A percentile compares a stretch with the other conserved stretches of the same genome.
These are phyloP conservation scores for Naja naja DNA, from an alignment of 2,113 vertebrate genomes.

Conservation along the genomic window DNA sequence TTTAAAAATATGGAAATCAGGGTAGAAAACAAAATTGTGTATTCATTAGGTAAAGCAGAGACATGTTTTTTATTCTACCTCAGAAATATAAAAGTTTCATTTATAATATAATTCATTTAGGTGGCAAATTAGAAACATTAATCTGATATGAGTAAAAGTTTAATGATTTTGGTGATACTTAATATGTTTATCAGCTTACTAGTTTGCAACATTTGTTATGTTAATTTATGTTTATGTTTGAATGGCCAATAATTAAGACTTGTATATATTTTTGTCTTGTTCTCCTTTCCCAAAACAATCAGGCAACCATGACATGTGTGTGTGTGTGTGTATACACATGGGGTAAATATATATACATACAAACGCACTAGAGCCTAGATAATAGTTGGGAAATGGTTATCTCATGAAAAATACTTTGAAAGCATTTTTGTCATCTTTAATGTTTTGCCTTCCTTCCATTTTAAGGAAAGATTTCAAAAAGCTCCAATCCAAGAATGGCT, in stretches of 20 bases:
- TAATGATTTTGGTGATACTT: neutral
- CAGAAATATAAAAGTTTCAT: neutral
- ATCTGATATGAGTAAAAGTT: neutral
- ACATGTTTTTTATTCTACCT: neutral
- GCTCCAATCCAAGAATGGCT: neutral
- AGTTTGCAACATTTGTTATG: neutral
- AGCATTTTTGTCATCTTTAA: neutral
- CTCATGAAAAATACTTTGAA: neutral
- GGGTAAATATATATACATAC: too few relatives aligned
- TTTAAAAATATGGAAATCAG: constrained; percentile 5
- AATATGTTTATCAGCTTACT: constrained; percentile 12
- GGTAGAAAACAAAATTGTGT: constrained; percentile 1
- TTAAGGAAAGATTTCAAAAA: neutral
- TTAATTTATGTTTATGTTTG: constrained; percentile 34
- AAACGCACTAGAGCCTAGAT: neutral
- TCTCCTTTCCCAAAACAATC: neutral
- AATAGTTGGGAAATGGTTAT: neutral
- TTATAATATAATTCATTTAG: neutral
- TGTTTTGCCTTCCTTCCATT: neutral
- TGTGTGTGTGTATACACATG: neutral
- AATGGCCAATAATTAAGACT: neutral
- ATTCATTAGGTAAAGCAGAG: neutral
- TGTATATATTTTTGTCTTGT: neutral
- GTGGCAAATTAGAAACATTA: neutral
- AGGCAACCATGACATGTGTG: neutral